phyloP scores from a whole-genome alignment of 1,140 invertebrate species.

The Nilaparvata lugens region DNA sequence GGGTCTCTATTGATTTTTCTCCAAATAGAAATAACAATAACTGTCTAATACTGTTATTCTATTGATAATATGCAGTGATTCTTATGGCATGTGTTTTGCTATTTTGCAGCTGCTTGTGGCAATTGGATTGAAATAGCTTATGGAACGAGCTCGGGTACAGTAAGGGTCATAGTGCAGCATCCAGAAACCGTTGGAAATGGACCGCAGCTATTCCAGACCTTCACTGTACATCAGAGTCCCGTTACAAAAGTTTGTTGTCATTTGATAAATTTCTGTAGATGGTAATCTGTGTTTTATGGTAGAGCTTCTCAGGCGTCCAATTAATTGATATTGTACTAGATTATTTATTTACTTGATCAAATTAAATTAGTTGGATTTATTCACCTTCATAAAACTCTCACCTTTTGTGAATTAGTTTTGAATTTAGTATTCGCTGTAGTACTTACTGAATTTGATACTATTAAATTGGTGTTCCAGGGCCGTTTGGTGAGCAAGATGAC shows the following conservation, averaged over 20 bases:
- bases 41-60: too few relatives aligned
- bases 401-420: too few relatives aligned
- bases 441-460: too few relatives aligned
- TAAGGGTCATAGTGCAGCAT: constrained; percentile 95
- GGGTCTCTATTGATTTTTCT: too few relatives aligned
- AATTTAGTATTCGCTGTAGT: too few relatives aligned
- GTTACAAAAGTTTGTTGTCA: constrained; percentile 71
- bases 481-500: constrained; percentile 95
- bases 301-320: background rate
- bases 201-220: constrained; percentile 95
- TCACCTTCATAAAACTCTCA: too few relatives aligned
- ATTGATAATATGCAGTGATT: too few relatives aligned
- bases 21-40: too few relatives aligned
- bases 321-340: background rate
- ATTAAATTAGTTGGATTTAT: too few relatives aligned
- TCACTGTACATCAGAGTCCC: constrained; percentile 93
- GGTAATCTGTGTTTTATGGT: background rate
- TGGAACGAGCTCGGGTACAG: constrained; percentile 89
- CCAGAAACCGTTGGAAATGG: constrained; percentile 97
- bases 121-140: constrained; percentile 99
- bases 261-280: background rate
- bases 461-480: constrained; percentile 52
- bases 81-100: too few relatives aligned
- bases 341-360: too few relatives aligned
- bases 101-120: constrained; percentile 71